Conservation (phyloP, 2,113 vertebrate species). For the Mohoua ochrocephala region DNA sequence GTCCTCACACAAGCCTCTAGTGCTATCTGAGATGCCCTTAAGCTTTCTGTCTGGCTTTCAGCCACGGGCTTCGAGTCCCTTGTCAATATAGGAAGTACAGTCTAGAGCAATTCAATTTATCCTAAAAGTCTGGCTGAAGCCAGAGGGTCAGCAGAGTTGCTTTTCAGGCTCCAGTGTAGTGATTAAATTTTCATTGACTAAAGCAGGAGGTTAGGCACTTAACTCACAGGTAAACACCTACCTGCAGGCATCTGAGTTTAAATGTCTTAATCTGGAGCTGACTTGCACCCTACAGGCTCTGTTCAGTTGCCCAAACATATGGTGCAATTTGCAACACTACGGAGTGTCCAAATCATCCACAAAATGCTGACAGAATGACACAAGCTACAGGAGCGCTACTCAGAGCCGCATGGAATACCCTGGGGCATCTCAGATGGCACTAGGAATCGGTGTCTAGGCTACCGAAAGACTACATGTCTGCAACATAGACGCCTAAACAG, state of each 20-base stretch:
- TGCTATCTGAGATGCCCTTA: neutral
- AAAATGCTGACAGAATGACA: constrained; percentile 26
- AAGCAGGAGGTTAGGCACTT: neutral
- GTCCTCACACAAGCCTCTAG: neutral
- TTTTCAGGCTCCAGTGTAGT: neutral
- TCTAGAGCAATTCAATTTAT: constrained; percentile 33
- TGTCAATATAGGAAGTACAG: neutral
- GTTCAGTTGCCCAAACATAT: constrained; percentile 13
- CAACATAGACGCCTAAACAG: neutral
- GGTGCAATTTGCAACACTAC: neutral
- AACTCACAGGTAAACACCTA: neutral
- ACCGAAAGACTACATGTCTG: neutral
- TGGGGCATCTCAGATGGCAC: constrained; percentile 16
- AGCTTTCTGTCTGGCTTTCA: neutral
- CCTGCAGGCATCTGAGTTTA: neutral
- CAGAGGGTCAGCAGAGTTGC: neutral
- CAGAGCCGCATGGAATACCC: constrained; percentile 24
- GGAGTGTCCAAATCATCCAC: neutral
- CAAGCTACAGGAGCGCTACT: neutral
- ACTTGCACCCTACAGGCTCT: neutral
- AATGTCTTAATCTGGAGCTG: constrained; percentile 14
- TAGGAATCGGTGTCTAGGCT: neutral
- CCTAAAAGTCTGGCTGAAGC: neutral
- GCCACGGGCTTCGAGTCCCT: neutral
- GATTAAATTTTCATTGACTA: constrained; percentile 51